phyloP scores from a whole-genome alignment of 2,113 vertebrate species.

The Ascaphus truei region DNA sequence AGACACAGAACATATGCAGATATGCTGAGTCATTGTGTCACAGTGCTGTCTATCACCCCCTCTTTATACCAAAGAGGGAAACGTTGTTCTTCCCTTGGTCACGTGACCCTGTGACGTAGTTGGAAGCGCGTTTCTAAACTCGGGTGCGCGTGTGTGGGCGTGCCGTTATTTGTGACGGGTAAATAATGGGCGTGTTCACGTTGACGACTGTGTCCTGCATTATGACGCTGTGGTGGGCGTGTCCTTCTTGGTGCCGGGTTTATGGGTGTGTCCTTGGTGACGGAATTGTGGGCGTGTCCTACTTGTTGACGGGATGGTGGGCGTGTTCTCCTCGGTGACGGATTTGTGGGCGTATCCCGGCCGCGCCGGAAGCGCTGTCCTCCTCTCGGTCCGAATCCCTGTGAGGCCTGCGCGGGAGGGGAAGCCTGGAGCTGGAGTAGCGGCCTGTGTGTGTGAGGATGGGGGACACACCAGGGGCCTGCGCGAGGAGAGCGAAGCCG shows the following conservation, averaged over 20 bases:
- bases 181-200: no score
- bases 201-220: no score
- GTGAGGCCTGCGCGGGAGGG: constrained; percentile 20
- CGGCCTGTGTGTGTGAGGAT: constrained; percentile 1
- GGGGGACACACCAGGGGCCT: constrained; percentile 2
- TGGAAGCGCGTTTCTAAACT: no score
- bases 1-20: no score
- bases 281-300: constrained; percentile 3
- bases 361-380: constrained; percentile 30
- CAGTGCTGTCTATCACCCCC: no score
- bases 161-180: no score
- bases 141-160: no score
- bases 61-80: no score
- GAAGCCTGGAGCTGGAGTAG: constrained; percentile 24
- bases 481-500: not conserved
- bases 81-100: no score
- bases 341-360: constrained; percentile 31
- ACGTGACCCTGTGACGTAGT: no score
- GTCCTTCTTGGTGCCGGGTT: not conserved
- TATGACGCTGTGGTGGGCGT: not conserved
- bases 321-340: not conserved
- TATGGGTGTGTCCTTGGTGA: not conserved
- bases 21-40: no score
- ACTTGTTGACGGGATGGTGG: constrained; percentile 19
- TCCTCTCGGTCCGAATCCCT: not conserved